Percentiles rank a stretch among this genome's conserved stretches.
These are phyloP conservation scores for Isichthys henryi DNA, from an alignment of 2,113 vertebrate genomes.

Conservation along the genomic window DNA sequence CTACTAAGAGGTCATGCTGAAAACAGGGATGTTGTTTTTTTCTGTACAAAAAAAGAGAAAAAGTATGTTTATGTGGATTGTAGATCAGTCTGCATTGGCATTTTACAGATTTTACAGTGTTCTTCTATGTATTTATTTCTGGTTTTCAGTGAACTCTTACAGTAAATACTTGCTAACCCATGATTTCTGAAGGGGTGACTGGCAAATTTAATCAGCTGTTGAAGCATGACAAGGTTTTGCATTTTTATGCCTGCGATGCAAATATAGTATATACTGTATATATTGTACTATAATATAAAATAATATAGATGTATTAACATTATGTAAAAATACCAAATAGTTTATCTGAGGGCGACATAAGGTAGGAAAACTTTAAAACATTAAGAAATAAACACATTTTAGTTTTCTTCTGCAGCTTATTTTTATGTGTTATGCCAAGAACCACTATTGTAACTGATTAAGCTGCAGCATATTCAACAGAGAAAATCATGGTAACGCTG, in stretches of 20 bases:
- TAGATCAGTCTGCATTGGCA: conserved; percentile 73
- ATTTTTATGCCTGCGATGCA: neutral
- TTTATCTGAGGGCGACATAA: neutral
- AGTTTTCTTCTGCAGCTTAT: neutral
- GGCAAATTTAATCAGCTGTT: conserved; percentile 18
- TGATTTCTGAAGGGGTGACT: neutral
- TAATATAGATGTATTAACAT: conserved; percentile 26
- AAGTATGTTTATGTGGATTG: conserved; percentile 66
- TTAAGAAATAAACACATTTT: neutral
- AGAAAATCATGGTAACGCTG: neutral
- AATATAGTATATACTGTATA: conserved; percentile 31
- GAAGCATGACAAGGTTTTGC: conserved; percentile 11
- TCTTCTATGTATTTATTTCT: neutral
- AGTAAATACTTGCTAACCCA: conserved; percentile 6
- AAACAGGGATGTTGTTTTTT: conserved; percentile 40
- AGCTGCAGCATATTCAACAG: neutral
- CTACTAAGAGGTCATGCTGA: conserved; percentile 64
- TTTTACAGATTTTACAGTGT: conserved; percentile 15
- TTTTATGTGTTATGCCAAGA: neutral
- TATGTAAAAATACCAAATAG: neutral
- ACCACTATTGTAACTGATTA: neutral
- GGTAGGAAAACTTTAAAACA: neutral
- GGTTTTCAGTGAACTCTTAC: conserved; percentile 9
- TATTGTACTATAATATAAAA: conserved; percentile 30
- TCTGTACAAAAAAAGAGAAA: conserved; percentile 64